Percentiles rank a stretch among this genome's conserved stretches.
phyloP scores from a whole-genome alignment of 2,888 invertebrate genomes.

The Podabrus alpinus region DNA sequence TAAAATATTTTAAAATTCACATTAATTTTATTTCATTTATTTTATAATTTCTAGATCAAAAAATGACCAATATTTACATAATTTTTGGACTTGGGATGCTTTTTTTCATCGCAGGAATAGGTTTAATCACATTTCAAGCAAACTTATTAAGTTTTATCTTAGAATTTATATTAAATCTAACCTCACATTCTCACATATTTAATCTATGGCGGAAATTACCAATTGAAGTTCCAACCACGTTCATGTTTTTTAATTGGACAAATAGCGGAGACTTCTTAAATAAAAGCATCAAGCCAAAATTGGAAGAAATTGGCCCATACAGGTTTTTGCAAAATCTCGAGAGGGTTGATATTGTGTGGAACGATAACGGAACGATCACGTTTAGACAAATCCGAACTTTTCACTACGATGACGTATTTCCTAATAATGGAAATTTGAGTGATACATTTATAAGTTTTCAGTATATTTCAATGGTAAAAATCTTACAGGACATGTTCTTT shows the following conservation, averaged over 20 bases:
- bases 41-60: too few relatives aligned
- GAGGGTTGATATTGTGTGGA: constrained; percentile 74
- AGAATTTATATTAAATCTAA: neutral
- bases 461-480: constrained; percentile 75
- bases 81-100: neutral
- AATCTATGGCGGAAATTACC: neutral
- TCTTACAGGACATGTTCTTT: neutral
- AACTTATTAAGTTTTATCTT: neutral
- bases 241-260: constrained; percentile 73
- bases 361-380: constrained; percentile 73
- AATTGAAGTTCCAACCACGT: neutral
- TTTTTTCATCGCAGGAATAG: neutral
- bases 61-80: too few relatives aligned
- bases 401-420: constrained; percentile 66
- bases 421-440: constrained; percentile 69
- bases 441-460: constrained; percentile 77
- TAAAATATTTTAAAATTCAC: too few relatives aligned
- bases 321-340: constrained; percentile 68
- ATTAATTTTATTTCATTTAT: too few relatives aligned
- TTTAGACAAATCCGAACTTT: constrained; percentile 71
- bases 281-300: constrained; percentile 58
- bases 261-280: constrained; percentile 69
- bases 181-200: neutral
- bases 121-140: neutral
- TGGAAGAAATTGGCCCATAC: constrained; percentile 67